Evolutionary conservation across 2,888 invertebrate genomes (phyloP), one percentile per base, ranked within the genome.

Genomic region (Ariolimax columbianus): DNA sequence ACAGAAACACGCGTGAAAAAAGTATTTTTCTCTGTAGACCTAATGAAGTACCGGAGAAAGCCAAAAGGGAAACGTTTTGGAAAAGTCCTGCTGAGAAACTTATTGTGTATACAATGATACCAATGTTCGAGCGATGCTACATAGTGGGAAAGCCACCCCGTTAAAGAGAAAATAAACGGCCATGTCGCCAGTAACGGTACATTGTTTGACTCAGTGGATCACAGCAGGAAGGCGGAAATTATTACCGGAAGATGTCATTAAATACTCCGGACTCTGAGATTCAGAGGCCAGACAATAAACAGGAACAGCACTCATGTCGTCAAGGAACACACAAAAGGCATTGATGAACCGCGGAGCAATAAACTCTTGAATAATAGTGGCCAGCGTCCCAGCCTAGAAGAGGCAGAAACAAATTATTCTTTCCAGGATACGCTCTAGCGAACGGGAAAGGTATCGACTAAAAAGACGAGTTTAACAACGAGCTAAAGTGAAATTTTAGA

Each of bases 321-420:
- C n/a, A 3, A 3, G 6, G 11, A 23, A 30, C 2, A 63, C 63
- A 63, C 63, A 63, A 63, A 63, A 30, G 30, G 63, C 30, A 63
- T 63, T 63, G 63, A 63, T 63, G 63, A 63, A 14, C 63, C n/a
- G 63, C 26, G 63, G n/a, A 63, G 63, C 63, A 14, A 63, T 63
- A 63, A 63, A 63, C 63, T 63, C n/a, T 30, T 1, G 63, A 63
- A 63, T 14, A 63, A 63, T 63, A 63, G 63, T n/a, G n/a, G 63
- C n/a, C n/a, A n/a, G 63, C 4, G 4, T 26, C 2, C 4, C 9
- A n/a, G 4, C 30, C 4, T n/a, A 30, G 63, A n/a, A 63, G 63
- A 2, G 26, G 63, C 2, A 63, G n/a, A n/a, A n/a, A 30, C n/a
- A n/a, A 30, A 63, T 63, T 26, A 63, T 63, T 63, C 30, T 63